Base-by-base conservation (phyloP, 2,797 vertebrate species). In the Stomatorhinus walkeri region DNA sequence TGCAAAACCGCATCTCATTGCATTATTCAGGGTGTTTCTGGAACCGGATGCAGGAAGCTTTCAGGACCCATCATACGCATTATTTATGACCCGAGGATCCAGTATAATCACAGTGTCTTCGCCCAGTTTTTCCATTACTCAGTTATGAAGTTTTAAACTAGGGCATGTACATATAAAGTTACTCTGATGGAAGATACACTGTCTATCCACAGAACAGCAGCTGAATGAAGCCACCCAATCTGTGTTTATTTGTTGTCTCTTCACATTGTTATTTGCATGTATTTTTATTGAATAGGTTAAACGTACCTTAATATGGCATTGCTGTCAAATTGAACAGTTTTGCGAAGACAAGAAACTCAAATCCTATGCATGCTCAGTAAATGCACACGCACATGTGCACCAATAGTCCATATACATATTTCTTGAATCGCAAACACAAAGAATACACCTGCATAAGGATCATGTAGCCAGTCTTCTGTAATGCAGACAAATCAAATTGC, bases 401-500 rank as follows among this genome's bases (percentile, higher is more conserved):
- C 61, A 43, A 9, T 64, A 8, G 10, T 52, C 10, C 14, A 46
- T 14, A 28, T 40, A 4, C 5, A 51, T 36, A 40, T 14, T 24
- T n/a, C 54, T 24, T 61, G 85, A 3, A 48, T 59, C 48, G 14
- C 93, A 90, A 84, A 88, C 93, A 93, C 94, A 93, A 95, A 93
- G 94, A 95, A 94, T 94, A 93, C 92, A 93, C 94, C 95, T 93
- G 93, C 93, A 95, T 94, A 92, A 92, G 90, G 92, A 94, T 94
- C 94, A 93, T 91, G 91, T 93, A 95, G 95, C 93, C 94, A 94
- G 94, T 94, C 94, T 94, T 94, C 94, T 94, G 94, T 90, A 92
- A 94, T 93, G 92, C 95, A 94, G 94, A 95, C 94, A 95, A 95
- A 96, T 96, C 94, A 95, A 95, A 96, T 96, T 94, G 93, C 94